Base-by-base conservation (phyloP, 2,888 invertebrate species). In the Azorinus chamasolen region DNA sequence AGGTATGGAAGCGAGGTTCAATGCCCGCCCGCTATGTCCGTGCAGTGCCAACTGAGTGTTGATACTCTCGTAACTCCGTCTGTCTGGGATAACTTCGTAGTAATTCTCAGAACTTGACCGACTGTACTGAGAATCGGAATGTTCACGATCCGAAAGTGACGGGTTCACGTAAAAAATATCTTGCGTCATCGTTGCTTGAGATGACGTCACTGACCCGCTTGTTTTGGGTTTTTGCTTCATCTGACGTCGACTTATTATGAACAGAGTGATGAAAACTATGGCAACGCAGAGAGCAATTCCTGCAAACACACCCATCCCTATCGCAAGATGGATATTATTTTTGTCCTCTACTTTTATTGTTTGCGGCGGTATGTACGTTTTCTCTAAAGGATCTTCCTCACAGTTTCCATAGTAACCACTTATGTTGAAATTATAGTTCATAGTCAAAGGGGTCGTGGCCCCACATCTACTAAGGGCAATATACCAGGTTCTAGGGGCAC, bases 131-230 rank as follows among this genome's bases (percentile, higher is more conserved):
- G 87, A 89, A 70, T 89, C 88, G 18, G 89, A 88, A 58, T 88
- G 87, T 43, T 87, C 89, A 20, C 87, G 78, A 57, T 90, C 90
- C 10, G 89, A 89, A 39, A 89, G 71, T 6, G 89, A 89, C 2
- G 89, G 89, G 63, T 90, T 90, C n/a, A 89, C 89, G 72, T 89
- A 90, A 74, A 90, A 90, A 32, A 90, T 89, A 65, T 90, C 90
- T 68, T 89, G 90, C 41, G 89, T 90, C 90, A 89, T 89, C 39
- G 90, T 90, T 0, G 89, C 90, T 39, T 89, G 90, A 27, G 87
- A 88, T 64, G 89, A 89, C 64, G 89, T 89, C 72, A 89, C 90
- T 1, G 89, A 89, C 20, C 89, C 88, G 10, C 84, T 87, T 16
- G 84, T 83, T 72, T 84, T 84, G 46, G 83, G 80, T 39, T 75